Evolutionary conservation across 2,888 invertebrate genomes (phyloP).

Genomic region (Colostygia pectinataria): DNA sequence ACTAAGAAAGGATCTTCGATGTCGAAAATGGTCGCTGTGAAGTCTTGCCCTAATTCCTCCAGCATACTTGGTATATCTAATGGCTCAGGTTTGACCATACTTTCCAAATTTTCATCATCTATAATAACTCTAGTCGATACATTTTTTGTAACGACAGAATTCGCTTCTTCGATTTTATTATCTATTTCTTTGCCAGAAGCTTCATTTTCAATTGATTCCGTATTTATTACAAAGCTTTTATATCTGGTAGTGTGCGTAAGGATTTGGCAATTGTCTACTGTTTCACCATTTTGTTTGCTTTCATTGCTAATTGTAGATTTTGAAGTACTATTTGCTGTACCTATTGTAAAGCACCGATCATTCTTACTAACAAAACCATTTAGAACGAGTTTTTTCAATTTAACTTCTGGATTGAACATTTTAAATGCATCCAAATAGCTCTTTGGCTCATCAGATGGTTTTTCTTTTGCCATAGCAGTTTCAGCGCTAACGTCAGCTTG

Average conservation of each 20-base stretch:
- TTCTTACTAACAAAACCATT: neutral
- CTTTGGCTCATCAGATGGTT: no score
- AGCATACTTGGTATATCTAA: constrained; percentile 34
- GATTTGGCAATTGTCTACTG: neutral
- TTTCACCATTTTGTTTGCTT: neutral
- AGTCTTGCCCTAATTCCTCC: constrained; percentile 49
- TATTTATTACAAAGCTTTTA: neutral
- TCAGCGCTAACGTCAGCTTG: neutral
- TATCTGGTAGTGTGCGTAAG: constrained; percentile 1
- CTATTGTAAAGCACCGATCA: neutral
- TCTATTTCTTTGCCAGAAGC: neutral
- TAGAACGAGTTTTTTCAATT: neutral
- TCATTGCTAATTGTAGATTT: neutral
- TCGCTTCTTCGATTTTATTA: neutral
- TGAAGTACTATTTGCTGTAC: neutral
- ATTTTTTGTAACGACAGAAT: neutral
- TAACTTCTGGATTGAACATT: neutral
- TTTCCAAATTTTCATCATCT: neutral
- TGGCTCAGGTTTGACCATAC: constrained; percentile 24
- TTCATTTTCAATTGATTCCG: neutral
- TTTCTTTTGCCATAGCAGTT: no score
- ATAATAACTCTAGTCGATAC: neutral
- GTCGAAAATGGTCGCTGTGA: constrained; percentile 46
- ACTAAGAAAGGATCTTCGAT: constrained; percentile 60
- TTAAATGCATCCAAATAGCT: no score